phyloP scores from a whole-genome alignment of 2,113 vertebrate genomes.

The Colius striatus region DNA sequence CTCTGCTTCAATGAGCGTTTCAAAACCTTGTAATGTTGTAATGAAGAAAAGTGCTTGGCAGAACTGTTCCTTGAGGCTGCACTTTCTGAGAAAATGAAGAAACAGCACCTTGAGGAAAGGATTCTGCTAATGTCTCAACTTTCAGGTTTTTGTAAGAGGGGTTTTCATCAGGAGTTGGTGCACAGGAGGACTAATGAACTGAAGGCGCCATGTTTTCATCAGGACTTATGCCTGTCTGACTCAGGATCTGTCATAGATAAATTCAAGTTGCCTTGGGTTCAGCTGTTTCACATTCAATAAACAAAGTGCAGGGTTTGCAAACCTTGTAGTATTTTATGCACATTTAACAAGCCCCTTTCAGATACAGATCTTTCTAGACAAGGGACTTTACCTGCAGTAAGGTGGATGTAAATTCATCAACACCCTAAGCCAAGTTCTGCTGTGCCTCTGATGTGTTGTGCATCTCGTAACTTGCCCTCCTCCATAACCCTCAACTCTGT shows the following conservation, averaged over 20 bases:
- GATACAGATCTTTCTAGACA: not conserved
- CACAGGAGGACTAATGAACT: not conserved
- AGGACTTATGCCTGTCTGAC: not conserved
- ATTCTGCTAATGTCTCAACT: not conserved
- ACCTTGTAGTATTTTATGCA: not conserved
- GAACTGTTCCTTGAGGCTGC: not conserved
- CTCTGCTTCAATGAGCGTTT: not conserved
- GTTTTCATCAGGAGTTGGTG: not conserved
- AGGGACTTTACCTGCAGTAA: not conserved
- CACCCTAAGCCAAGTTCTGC: not conserved
- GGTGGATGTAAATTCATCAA: not conserved
- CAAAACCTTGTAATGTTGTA: slow-evolving; percentile 22
- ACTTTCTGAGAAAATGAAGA: slow-evolving; percentile 44
- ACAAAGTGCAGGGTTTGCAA: not conserved
- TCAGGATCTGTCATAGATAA: not conserved
- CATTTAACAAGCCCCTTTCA: not conserved
- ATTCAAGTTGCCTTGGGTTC: not conserved
- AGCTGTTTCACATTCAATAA: not conserved
- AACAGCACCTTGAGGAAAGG: slow-evolving; percentile 25
- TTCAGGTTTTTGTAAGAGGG: not conserved
- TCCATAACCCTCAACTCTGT: not conserved
- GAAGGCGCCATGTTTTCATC: not conserved
- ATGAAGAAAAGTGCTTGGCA: not conserved
- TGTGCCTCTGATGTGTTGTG: rapidly evolving
- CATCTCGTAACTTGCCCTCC: not conserved